Conservation (phyloP, 2,113 vertebrate genomes). For the Platichthys flesus region DNA sequence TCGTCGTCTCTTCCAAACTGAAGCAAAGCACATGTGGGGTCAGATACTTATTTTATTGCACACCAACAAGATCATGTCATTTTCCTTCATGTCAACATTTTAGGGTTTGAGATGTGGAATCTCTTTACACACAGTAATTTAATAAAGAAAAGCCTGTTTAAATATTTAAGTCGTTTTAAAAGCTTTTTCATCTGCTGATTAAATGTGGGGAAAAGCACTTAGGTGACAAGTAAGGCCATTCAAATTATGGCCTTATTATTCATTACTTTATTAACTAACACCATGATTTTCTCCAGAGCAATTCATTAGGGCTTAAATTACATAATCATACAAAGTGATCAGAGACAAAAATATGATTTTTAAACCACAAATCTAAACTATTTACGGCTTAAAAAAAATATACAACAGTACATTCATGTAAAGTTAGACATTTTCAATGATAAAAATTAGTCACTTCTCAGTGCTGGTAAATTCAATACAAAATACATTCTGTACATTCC, state of each 20-base stretch:
- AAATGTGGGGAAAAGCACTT: neutral
- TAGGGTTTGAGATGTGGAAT: neutral
- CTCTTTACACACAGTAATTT: constrained; percentile 4
- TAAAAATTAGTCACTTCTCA: neutral
- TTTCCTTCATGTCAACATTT: constrained; percentile 29
- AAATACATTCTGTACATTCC: neutral
- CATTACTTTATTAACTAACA: neutral
- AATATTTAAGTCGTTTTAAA: constrained; percentile 12
- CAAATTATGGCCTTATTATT: neutral
- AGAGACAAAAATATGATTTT: constrained; percentile 4
- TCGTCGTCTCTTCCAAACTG: constrained; percentile 13
- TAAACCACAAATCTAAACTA: neutral
- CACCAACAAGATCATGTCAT: constrained; percentile 27
- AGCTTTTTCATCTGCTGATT: neutral
- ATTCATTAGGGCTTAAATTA: neutral
- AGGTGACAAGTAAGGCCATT: neutral
- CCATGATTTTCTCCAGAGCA: neutral
- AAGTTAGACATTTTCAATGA: neutral
- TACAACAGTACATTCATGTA: neutral
- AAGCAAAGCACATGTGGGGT: constrained; percentile 16
- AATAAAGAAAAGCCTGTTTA: constrained; percentile 3
- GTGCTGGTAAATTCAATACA: neutral
- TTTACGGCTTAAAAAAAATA: neutral
- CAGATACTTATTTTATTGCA: constrained; percentile 71
- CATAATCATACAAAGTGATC: neutral